A percentile compares a stretch with the other conserved stretches of the same genome.
Evolutionary conservation across 2,113 vertebrate genomes (phyloP).

Genomic region (Phasianus colchicus): DNA sequence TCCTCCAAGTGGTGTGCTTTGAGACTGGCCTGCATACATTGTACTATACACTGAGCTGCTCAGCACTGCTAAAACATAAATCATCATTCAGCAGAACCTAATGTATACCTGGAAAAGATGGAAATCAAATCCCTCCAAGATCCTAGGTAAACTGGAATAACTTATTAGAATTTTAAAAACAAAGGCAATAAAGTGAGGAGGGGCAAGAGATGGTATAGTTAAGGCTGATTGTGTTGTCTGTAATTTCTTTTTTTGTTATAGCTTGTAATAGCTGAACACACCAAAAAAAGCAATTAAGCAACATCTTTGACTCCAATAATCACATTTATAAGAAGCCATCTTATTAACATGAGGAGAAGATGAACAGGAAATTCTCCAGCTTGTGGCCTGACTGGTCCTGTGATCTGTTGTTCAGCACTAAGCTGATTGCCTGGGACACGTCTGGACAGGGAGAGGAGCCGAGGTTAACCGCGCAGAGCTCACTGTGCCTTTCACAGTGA

Average conservation of each 20-base stretch:
- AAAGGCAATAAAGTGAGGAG: not conserved
- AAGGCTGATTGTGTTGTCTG: not conserved
- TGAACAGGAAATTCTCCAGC: not conserved
- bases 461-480: not conserved
- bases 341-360: not conserved
- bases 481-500: not conserved
- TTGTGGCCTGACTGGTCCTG: not conserved
- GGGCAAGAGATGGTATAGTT: not conserved
- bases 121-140: not conserved
- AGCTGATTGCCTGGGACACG: slow-evolving; percentile 7
- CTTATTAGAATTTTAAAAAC: not conserved
- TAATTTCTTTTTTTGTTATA: not conserved
- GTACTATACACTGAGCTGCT: not conserved
- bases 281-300: not conserved
- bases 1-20: not conserved
- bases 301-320: not conserved
- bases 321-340: not conserved
- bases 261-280: not conserved
- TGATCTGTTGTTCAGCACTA: slow-evolving; percentile 18
- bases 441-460: slow-evolving; percentile 45
- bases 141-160: not conserved
- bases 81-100: not conserved
- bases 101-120: not conserved
- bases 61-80: not conserved
- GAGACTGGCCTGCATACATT: not conserved